Evolutionary conservation across 2,797 vertebrate species (phyloP), one percentile per base, ranked within the genome.

Genomic region (Neoniphon sammara): DNA sequence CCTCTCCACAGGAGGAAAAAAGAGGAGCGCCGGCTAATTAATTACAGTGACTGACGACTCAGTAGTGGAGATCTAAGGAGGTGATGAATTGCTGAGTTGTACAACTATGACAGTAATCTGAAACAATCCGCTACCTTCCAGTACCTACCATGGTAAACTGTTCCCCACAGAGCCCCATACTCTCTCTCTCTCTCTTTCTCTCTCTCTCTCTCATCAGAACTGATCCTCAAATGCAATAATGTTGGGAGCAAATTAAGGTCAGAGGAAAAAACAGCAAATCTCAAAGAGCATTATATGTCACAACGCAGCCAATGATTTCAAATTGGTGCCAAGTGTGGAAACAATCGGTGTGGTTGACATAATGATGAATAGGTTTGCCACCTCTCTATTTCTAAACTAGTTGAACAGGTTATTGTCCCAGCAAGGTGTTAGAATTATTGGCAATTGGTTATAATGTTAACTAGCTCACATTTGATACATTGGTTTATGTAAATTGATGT

Each of bases 31-130:
- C 44, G 69, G 84, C 70, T 88, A 84, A 90, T 92, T 88, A 88
- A 91, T 92, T 89, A 88, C 81, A 65, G 56, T 80, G 88, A 90
- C 61, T 82, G 84, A 89, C 72, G 83, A 88, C 73, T 88, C 65
- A 0, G 77, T 46, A 42, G 70, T 57, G 78, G 75, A 81, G 70
- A 79, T 86, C 75, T 81, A 68, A 78, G 85, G 79, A 75, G 42
- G 69, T 89, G 87, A 92, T 77, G 63, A 83, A 91, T 83, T 60
- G 82, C 54, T 70, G 70, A 5, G 74, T 10, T 14, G 68, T 54
- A 53, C 66, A 71, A 66, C 78, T 79, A 79, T 88, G 89, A 87
- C 89, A 91, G 85, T 86, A 89, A 89, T 84, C 80, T 86, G 70
- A 66, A 59, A 73, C 77, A 81, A 80, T 86, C 77, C 73, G 57